Base-by-base conservation (phyloP, 1,140 invertebrate species). In the Sitophilus oryzae region DNA sequence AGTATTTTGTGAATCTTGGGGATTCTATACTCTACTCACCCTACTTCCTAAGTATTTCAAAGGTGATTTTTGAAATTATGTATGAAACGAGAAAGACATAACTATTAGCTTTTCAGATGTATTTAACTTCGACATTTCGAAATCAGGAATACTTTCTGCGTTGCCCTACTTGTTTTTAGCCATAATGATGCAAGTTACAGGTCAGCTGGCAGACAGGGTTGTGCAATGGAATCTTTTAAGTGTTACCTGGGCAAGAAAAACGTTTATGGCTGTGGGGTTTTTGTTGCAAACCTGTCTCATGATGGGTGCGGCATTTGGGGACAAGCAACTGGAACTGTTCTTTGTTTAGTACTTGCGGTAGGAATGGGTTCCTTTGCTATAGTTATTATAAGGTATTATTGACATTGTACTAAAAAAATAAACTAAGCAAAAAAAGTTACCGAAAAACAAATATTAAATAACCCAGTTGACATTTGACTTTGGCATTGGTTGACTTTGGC, bases 321-420 rank as follows among this genome's bases (percentile, higher is more conserved):
- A 36, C 79, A 82, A n/a, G 76, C 84, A 9, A 74, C 72, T 0
- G 79, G 80, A 38, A 87, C 85, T 21, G 78, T 93, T 8, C 74
- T 81, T 1, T 92, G 82, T 68, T 76, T 96, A 5, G 89, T 86
- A 0, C 78, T 92, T n/a, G n/a, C n/a, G n/a, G n/a, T n/a, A n/a
- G n/a, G n/a, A n/a, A n/a, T n/a, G n/a, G n/a, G n/a, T n/a, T 91
- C 89, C 0, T 91, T 93, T 68, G 86, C 90, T 4, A 92, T 89
- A 86, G 84, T 88, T 11, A 90, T 88, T 42, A 93, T 88, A 69
- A 85, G 84, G 86, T 88, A 73, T 49, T 20, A 45, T n/a, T n/a
- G n/a, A 2, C 11, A 38, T 0, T 35, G 16, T 47, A 47, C 38
- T 11, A 48, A 35, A 40, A 2, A 36, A 6, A 9, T 48, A 16